phyloP scores from a whole-genome alignment of 2,113 vertebrate species.

The rabbit (Oryctolagus cuniculus) region DNA sequence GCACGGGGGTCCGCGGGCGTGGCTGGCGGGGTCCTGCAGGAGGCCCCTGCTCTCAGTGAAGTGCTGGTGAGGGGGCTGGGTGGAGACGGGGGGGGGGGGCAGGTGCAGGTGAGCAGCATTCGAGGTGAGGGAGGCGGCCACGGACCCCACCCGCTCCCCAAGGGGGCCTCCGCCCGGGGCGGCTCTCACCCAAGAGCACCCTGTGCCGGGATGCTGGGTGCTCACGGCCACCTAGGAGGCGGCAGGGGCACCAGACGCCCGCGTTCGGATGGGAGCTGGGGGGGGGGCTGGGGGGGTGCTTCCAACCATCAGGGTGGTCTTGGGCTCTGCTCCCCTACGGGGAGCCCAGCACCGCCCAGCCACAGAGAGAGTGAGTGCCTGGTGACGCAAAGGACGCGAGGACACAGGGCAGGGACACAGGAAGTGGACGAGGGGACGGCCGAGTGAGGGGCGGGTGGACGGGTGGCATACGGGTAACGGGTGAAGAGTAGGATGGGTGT shows the following conservation, averaged over 20 bases:
- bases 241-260: not conserved
- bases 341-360: too few species aligned
- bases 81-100: not conserved
- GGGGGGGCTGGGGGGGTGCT: not conserved
- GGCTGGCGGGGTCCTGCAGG: not conserved
- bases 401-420: accelerated
- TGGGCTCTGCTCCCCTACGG: accelerated
- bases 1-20: not conserved
- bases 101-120: not conserved
- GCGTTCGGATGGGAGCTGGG: too few species aligned
- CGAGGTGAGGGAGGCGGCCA: not conserved
- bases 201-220: not conserved
- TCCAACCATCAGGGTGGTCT: not conserved
- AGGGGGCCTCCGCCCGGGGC: too few species aligned
- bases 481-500: accelerated
- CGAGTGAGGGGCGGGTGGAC: accelerated
- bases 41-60: not conserved
- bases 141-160: not conserved
- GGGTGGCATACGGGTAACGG: not conserved
- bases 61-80: not conserved
- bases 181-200: not conserved
- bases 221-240: accelerated
- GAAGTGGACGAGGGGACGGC: accelerated
- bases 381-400: not conserved
- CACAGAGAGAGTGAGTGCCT: too few species aligned